Base-by-base conservation (phyloP, 2,888 invertebrate genomes). In the Linyphia triangularis region DNA sequence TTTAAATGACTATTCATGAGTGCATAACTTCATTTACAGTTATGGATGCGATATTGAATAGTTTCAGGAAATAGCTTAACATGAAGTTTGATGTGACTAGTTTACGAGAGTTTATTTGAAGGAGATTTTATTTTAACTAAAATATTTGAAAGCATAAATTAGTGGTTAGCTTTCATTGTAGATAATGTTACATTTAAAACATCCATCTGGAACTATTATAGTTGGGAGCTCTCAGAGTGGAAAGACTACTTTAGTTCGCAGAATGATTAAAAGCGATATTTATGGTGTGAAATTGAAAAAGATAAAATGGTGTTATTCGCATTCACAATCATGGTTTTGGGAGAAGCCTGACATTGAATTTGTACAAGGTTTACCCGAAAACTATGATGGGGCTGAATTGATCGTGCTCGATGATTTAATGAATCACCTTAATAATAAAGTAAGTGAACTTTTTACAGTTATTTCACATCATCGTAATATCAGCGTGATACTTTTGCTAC, bases 401-500 rank as follows among this genome's bases (percentile, higher is more conserved):
- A 59, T 77, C 0, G 28, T 69, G 6, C 10, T 85, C 2, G 85
- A 85, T 33, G 85, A 85, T 69, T 69, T 77, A 9, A 77, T 75
- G 69, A 43, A 69, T 37, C 9, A 5, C 1, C 69, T 85, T 57
- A 77, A 28, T 28, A 61, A 77, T 2, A 28, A 69, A 40, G 26
- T 85, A 16, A 33, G 59, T 22, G 26, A 67, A 33, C n/a, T 69
- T 16, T 77, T 75, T 67, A 77, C 85, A 1, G 59, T 59, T 13
- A 30, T 2, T 16, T 78, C 85, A 1, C 85, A 85, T 63, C 85
- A 85, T 57, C 4, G 61, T 1, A 69, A 61, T 70, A 61, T 85
- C 4, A 72, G 65, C 28, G 65, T 84, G 0, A 81, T 86, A 16
- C 16, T 81, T 2, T 28, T 86, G n/a, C 6, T 73, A 2, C 82